phyloP scores from a whole-genome alignment of 2,888 invertebrate species.

The Argynnis bischoffii region DNA sequence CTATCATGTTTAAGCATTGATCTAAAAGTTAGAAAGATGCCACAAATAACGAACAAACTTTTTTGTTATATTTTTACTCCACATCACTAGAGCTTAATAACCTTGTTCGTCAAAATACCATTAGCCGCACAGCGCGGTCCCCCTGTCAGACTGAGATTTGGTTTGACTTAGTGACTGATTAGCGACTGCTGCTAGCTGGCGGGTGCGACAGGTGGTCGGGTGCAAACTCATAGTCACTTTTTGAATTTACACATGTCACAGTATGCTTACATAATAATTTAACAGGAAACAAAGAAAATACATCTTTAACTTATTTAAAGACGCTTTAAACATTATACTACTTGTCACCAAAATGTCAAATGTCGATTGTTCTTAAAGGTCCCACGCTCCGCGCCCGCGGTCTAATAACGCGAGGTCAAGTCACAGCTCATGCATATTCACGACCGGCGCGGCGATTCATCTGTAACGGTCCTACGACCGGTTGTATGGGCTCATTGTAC shows the following conservation, averaged over 20 bases:
- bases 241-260: slow-evolving; percentile 54
- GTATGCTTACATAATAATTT: slow-evolving; percentile 6
- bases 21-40: neutral
- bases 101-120: slow-evolving; percentile 74
- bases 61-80: slow-evolving; percentile 16
- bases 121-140: slow-evolving; percentile 53
- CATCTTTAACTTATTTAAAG: neutral
- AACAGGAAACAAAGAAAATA: neutral
- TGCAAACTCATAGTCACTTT: slow-evolving; percentile 63
- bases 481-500: slow-evolving; percentile 76
- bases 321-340: slow-evolving; percentile 35
- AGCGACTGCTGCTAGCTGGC: slow-evolving; percentile 71
- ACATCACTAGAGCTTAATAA: slow-evolving; percentile 54
- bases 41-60: neutral
- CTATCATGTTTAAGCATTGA: neutral
- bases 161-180: slow-evolving; percentile 80
- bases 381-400: slow-evolving; percentile 71
- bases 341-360: slow-evolving; percentile 59
- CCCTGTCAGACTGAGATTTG: slow-evolving; percentile 66
- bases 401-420: slow-evolving; percentile 79
- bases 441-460: slow-evolving; percentile 67
- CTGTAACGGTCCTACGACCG: slow-evolving; percentile 80
- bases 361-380: slow-evolving; percentile 62
- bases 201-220: slow-evolving; percentile 77
- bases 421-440: slow-evolving; percentile 80